phyloP scores from a whole-genome alignment of 2,888 invertebrate species.

The Hymenopus coronatus region DNA sequence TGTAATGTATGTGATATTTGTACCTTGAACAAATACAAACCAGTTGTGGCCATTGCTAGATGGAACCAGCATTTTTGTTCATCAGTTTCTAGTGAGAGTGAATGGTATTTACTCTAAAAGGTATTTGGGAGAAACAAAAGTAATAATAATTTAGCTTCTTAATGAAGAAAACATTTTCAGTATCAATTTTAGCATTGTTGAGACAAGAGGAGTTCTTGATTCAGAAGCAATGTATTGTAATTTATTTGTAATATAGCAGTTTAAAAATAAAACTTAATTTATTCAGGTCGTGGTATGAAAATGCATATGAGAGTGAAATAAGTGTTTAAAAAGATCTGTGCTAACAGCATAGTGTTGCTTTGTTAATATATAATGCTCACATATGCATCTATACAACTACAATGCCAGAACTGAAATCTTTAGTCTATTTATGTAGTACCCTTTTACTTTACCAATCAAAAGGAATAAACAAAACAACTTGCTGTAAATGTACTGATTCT shows the following conservation, averaged over 20 bases:
- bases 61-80: too few relatives aligned
- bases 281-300: conserved; percentile 2
- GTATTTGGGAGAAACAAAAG: too few relatives aligned
- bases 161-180: conserved; percentile 6
- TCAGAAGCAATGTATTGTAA: conserved; percentile 3
- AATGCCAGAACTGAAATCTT: not conserved
- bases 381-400: not conserved
- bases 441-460: not conserved
- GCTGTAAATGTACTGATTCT: conserved; percentile 8
- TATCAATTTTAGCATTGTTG: conserved; percentile 14
- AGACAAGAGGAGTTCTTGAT: not conserved
- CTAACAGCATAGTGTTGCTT: not conserved
- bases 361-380: not conserved
- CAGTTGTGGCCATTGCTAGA: too few relatives aligned
- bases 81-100: too few relatives aligned
- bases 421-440: conserved; percentile 5
- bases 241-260: conserved; percentile 11
- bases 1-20: too few relatives aligned
- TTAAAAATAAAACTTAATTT: not conserved
- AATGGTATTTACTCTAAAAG: too few relatives aligned
- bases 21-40: too few relatives aligned
- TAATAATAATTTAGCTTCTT: conserved; percentile 9
- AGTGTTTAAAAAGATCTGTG: not conserved
- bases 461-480: not conserved
- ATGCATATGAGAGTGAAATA: not conserved